These are phyloP conservation scores for Scolopax mira DNA, from an alignment of 2,113 vertebrate genomes.

Conservation along the genomic window DNA sequence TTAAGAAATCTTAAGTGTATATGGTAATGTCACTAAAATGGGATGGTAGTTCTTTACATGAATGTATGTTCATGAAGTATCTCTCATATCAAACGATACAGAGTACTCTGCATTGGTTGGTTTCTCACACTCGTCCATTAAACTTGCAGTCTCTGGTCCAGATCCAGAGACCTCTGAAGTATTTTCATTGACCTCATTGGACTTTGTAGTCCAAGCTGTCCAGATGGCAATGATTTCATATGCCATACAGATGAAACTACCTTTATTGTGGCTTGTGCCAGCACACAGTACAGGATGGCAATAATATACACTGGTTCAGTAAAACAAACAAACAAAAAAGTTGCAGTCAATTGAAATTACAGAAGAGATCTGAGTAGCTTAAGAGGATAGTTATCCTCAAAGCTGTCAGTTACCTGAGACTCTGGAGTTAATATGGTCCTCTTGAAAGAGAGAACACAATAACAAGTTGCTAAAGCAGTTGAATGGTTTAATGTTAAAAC, in stretches of 20 bases:
- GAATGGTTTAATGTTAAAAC: not conserved
- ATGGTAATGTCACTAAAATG: not conserved
- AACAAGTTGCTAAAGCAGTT: not conserved
- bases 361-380: not conserved
- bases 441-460: not conserved
- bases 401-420: not conserved
- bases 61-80: not conserved
- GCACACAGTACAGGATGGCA: not conserved
- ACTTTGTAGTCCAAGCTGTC: not conserved
- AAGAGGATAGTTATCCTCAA: not conserved
- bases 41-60: not conserved
- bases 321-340: not conserved
- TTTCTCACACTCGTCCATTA: not conserved
- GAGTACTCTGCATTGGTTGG: not conserved
- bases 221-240: not conserved
- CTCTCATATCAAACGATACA: not conserved
- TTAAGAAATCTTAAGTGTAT: not conserved
- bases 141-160: not conserved
- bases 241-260: not conserved
- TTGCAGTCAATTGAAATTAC: not conserved
- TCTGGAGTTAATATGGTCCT: not conserved
- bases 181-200: not conserved
- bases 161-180: not conserved
- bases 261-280: not conserved
- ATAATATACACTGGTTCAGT: not conserved